Conservation (phyloP, 2,888 invertebrate genomes). For the Xanthorhoe spadicearia region DNA sequence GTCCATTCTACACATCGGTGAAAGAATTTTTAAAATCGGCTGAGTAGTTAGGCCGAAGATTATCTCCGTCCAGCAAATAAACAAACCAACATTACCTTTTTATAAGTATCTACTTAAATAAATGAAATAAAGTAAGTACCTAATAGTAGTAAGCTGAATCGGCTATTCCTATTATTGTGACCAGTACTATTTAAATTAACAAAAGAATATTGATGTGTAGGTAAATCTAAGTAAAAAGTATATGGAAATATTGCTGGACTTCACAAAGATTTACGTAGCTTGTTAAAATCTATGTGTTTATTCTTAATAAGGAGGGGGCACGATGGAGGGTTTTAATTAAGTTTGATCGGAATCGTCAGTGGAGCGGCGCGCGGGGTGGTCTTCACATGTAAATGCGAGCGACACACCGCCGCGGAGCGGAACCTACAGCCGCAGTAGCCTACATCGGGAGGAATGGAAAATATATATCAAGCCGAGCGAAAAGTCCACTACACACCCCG, state of each 20-base stretch:
- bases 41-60: not conserved
- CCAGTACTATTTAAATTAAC: too few species aligned
- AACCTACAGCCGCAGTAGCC: constrained; percentile 75
- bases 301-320: constrained; percentile 27
- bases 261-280: constrained; percentile 22
- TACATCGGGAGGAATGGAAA: constrained; percentile 81
- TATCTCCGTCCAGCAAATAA: not conserved
- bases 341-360: constrained; percentile 58
- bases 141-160: too few species aligned
- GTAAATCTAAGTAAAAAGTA: not conserved
- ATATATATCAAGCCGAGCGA: constrained; percentile 83
- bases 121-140: too few species aligned
- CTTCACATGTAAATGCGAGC: constrained; percentile 75
- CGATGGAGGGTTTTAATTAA: constrained; percentile 61
- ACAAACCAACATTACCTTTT: not conserved
- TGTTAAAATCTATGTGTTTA: constrained; percentile 25
- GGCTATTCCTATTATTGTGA: too few species aligned
- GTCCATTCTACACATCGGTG: too few species aligned
- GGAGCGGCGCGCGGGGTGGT: constrained; percentile 52
- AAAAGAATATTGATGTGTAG: not conserved
- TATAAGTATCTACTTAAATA: too few species aligned
- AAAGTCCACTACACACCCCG: constrained; percentile 82
- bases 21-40: too few species aligned
- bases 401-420: constrained; percentile 60
- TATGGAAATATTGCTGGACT: constrained; percentile 7